Evolutionary conservation across 1,140 invertebrate species (phyloP), one percentile per base, ranked within the genome.

Genomic region (Varroa destructor): DNA sequence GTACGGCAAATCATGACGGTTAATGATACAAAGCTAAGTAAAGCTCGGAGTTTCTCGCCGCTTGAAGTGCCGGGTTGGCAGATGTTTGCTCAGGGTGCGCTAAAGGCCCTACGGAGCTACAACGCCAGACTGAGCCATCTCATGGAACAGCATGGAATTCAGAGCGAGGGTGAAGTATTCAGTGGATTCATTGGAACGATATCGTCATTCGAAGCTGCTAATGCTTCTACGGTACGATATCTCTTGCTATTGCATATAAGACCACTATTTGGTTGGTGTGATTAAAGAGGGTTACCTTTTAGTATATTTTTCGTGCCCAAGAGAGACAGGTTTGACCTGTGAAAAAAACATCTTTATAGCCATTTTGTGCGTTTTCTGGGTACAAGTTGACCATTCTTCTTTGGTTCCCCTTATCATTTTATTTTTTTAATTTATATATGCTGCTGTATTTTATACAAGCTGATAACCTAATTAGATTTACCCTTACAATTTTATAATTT

Each of bases 161-260:
- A 72, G 40, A 73, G 70, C 64, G 78, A 79, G 71, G 76, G 75
- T 10, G 71, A 75, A 25, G 67, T 78, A 6, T 71, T 79, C 8
- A 73, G 76, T 54, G 77, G 77, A 8, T 73, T 74, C 37, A 76
- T 77, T 46, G 71, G 71, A 12, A 71, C 70, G 14, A 71, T 77
- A 14, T 73, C 72, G 12, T 76, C 75, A 14, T 56, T 75, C 56
- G 71, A 36, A 56, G 43, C 43, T 6, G 36, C 42, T 6, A 58
- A 43, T 37, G 37, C 37, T 71, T 25, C 70, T 14, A 40, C 43
- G 37, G 10, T 25, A 51, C 46, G 4, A 51, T 51, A 51, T 51
- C 46, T 51, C 46, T 5, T 51, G 3, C 25, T 25, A 25, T 25
- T 25, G 25, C 43, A 36, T 70, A 43, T 14, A 70, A 71, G 72